Conservation (phyloP, 2,113 vertebrate species). For the Xiphophorus maculatus region DNA sequence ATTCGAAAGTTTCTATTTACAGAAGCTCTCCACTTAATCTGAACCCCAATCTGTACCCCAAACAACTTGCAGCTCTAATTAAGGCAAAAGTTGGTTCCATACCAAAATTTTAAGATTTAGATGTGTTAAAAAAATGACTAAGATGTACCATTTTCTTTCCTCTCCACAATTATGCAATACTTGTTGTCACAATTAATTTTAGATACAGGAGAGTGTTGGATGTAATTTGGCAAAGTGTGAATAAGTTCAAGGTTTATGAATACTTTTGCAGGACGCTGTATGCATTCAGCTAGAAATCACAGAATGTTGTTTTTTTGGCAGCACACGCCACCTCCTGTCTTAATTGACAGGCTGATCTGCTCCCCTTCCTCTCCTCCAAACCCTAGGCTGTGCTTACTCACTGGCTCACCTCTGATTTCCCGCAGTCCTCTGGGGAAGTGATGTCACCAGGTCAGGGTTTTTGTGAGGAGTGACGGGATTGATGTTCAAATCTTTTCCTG, state of each 20-base stretch:
- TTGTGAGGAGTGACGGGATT: conserved; percentile 50
- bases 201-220: background rate
- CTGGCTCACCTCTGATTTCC: conserved; percentile 5
- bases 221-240: background rate
- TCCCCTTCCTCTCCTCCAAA: conserved; percentile 8
- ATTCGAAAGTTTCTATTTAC: background rate
- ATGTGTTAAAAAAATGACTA: too few relatives aligned
- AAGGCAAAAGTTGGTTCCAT: background rate
- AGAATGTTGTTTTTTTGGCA: conserved; percentile 40
- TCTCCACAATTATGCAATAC: background rate
- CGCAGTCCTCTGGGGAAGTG: conserved; percentile 38
- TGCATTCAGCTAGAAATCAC: conserved; percentile 43
- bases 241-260: background rate
- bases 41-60: background rate
- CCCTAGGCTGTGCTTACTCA: background rate
- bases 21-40: background rate
- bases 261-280: background rate
- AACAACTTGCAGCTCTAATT: background rate
- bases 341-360: conserved; percentile 62
- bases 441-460: conserved; percentile 47
- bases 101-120: too few relatives aligned
- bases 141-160: background rate
- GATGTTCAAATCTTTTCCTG: conserved; percentile 31
- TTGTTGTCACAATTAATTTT: background rate
- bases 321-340: conserved; percentile 34